These are phyloP conservation scores for Cactoblastis cactorum DNA, from an alignment of 2,888 invertebrate genomes.

Conservation along the genomic window DNA sequence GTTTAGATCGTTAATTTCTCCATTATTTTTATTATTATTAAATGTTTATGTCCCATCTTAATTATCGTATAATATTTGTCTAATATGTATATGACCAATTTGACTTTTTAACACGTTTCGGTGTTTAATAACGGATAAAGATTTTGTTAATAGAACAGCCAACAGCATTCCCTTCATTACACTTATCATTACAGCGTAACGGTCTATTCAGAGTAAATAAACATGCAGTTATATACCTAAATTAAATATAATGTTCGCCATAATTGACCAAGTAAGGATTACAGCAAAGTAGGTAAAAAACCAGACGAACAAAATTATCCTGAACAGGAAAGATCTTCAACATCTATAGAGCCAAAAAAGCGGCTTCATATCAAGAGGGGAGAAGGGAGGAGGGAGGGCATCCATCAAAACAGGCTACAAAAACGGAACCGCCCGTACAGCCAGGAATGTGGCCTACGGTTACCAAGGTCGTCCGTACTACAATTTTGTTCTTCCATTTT, in stretches of 20 bases:
- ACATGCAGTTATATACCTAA: no score
- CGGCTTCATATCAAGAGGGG: conserved; percentile 28
- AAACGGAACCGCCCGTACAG: conserved; percentile 66
- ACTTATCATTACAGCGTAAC: no score
- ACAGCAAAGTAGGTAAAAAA: neutral
- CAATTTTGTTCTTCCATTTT: conserved; percentile 60
- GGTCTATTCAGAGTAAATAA: no score
- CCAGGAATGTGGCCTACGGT: conserved; percentile 73
- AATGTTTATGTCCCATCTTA: no score
- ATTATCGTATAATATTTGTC: no score
- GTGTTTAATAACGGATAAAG: no score
- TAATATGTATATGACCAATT: no score
- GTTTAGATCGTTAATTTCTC: no score
- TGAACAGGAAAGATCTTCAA: conserved; percentile 1
- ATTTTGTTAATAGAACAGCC: no score
- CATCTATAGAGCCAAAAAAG: neutral
- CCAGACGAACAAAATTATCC: conserved; percentile 9
- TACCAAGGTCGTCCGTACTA: conserved; percentile 73
- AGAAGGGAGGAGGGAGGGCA: conserved; percentile 51
- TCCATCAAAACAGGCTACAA: conserved; percentile 65
- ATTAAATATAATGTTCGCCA: neutral
- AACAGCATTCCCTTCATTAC: no score
- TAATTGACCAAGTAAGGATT: neutral
- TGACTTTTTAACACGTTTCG: no score
- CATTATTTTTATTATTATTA: no score